phyloP scores from a whole-genome alignment of 2,113 vertebrate species.

The Ptilonorhynchus violaceus region DNA sequence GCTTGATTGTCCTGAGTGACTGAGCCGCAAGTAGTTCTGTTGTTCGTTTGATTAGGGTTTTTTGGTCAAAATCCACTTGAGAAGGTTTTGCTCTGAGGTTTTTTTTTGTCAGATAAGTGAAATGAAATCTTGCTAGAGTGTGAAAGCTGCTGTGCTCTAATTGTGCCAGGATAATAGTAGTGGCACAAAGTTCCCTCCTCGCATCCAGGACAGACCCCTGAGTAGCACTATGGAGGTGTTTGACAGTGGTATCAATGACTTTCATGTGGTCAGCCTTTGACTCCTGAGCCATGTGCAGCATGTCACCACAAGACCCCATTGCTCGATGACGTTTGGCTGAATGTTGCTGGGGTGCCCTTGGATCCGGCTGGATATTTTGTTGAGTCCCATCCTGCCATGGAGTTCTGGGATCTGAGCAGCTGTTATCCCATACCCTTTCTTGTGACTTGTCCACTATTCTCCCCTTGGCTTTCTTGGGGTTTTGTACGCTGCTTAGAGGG shows the following conservation, averaged over 20 bases:
- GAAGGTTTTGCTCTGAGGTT: background rate
- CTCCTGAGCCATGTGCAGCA: background rate
- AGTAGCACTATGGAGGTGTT: rapidly evolving
- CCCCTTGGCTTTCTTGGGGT: background rate
- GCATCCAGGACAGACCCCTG: background rate
- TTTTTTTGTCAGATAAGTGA: background rate
- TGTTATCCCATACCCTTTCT: background rate
- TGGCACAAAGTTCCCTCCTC: background rate
- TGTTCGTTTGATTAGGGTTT: rapidly evolving
- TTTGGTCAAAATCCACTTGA: background rate
- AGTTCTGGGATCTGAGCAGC: background rate
- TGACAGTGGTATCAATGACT: background rate
- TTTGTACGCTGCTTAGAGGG: background rate
- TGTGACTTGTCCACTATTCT: background rate
- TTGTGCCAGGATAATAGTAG: background rate
- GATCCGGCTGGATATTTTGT: background rate
- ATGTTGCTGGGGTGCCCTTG: background rate
- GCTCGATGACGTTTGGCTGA: background rate
- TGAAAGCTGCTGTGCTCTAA: background rate
- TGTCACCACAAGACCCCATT: too few relatives aligned
- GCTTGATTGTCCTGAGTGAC: background rate
- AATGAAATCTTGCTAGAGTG: background rate
- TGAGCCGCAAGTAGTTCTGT: background rate
- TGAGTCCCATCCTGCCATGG: background rate
- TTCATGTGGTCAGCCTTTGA: background rate